Conservation (phyloP, 92 coral and sea anemone species). For the Galaxea fascicularis region DNA sequence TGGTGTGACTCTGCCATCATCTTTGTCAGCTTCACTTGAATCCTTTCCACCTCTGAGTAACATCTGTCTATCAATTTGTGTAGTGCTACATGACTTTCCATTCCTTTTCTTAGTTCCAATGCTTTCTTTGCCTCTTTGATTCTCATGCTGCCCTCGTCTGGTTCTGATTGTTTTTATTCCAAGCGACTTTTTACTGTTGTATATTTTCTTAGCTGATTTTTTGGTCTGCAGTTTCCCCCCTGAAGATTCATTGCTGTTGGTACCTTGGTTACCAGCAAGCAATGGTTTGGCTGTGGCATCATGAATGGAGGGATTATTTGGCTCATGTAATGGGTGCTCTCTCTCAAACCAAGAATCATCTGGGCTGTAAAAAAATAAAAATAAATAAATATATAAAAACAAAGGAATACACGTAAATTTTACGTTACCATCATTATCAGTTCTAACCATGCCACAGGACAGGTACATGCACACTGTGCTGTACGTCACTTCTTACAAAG, state of each 20-base stretch:
- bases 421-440: neutral
- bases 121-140: neutral
- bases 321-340: slow-evolving; percentile 86
- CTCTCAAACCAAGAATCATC: slow-evolving; percentile 85
- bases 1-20: slow-evolving; percentile 2
- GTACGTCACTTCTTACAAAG: neutral
- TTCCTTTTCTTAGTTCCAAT: neutral
- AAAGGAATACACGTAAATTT: neutral
- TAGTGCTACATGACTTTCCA: neutral
- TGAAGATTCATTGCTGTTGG: slow-evolving; percentile 1
- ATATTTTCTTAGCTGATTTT: slow-evolving; percentile 31
- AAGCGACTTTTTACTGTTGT: slow-evolving; percentile 73
- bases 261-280: slow-evolving; percentile 40
- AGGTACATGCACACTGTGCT: too few relatives aligned
- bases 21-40: neutral
- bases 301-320: slow-evolving; percentile 58
- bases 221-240: neutral
- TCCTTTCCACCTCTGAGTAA: neutral
- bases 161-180: slow-evolving; percentile 75
- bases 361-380: slow-evolving; percentile 58
- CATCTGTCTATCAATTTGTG: slow-evolving; percentile 4
- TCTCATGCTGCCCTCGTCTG: slow-evolving; percentile 63
- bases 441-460: too few relatives aligned
- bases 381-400: too few relatives aligned
- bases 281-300: slow-evolving; percentile 56